These are phyloP conservation scores for Agrotis ipsilon DNA, from an alignment of 2,888 invertebrate species.

Conservation along the genomic window DNA sequence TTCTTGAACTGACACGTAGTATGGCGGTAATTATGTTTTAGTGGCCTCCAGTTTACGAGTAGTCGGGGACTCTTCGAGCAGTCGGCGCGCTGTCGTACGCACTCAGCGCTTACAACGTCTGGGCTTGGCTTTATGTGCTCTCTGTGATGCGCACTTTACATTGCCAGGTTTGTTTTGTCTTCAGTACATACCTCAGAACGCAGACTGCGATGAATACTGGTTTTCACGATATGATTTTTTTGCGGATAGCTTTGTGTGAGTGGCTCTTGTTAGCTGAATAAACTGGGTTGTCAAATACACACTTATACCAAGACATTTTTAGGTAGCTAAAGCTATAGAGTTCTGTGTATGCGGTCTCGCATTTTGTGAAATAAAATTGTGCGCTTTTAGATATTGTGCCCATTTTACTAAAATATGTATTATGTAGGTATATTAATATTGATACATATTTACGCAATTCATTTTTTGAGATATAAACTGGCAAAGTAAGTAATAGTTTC, in stretches of 20 bases:
- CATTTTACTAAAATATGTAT: too few species aligned
- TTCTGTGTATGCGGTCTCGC: not conserved
- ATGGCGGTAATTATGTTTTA: conserved; percentile 74
- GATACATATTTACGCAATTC: too few species aligned
- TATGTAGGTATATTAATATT: too few species aligned
- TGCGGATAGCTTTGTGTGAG: conserved; percentile 1
- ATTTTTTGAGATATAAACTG: too few species aligned
- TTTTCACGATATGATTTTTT: conserved; percentile 11
- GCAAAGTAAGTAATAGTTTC: too few species aligned
- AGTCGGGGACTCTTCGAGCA: conserved; percentile 56
- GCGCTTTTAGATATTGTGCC: not conserved
- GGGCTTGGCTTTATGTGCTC: conserved; percentile 36
- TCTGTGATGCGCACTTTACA: conserved; percentile 35
- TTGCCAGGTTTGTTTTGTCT: conserved; percentile 29
- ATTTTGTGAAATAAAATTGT: too few species aligned
- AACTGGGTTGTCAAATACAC: conserved; percentile 1
- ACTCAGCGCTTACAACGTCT: conserved; percentile 53
- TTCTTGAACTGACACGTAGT: conserved; percentile 65
- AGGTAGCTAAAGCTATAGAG: not conserved
- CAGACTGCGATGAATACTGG: conserved; percentile 3
- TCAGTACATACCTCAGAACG: not conserved
- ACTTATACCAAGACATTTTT: not conserved
- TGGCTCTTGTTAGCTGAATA: conserved; percentile 17
- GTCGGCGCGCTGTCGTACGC: conserved; percentile 50
- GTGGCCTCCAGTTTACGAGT: conserved; percentile 69